Conservation (phyloP, 2,797 vertebrate genomes). For the Neosilurus mollespiculum region DNA sequence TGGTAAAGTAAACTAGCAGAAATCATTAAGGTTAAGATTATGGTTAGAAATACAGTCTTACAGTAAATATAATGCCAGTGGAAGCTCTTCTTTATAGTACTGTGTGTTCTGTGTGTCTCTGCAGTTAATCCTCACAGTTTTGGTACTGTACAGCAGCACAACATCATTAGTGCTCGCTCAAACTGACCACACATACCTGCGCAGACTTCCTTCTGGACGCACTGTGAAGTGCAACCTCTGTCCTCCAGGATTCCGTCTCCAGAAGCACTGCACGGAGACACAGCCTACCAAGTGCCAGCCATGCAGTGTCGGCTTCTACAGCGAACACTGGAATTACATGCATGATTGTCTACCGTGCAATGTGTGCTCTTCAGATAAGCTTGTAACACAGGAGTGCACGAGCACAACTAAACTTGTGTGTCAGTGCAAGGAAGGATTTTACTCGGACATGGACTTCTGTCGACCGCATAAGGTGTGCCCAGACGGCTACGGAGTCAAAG, state of each 20-base stretch:
- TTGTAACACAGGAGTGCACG: slow-evolving; percentile 53
- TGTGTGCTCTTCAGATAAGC: slow-evolving; percentile 59
- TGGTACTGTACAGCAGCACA: neutral
- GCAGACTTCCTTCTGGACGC: slow-evolving; percentile 44
- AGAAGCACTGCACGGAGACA: slow-evolving; percentile 54
- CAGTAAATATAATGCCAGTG: too few species aligned
- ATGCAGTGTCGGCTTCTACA: slow-evolving; percentile 66
- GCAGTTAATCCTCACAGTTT: slow-evolving; percentile 27
- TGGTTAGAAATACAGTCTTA: too few species aligned
- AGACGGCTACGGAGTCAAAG: slow-evolving; percentile 53
- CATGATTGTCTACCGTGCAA: slow-evolving; percentile 64
- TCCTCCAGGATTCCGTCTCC: slow-evolving; percentile 57
- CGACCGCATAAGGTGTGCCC: slow-evolving; percentile 60
- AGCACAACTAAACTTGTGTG: slow-evolving; percentile 57
- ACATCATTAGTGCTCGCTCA: neutral
- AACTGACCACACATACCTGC: slow-evolving; percentile 24
- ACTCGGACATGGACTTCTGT: slow-evolving; percentile 53
- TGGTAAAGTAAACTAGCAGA: too few species aligned
- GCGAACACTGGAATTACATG: slow-evolving; percentile 70
- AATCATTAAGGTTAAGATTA: too few species aligned
- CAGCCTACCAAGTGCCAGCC: slow-evolving; percentile 54
- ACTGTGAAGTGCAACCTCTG: slow-evolving; percentile 62
- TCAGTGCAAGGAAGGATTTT: slow-evolving; percentile 62
- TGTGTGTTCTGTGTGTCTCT: slow-evolving; percentile 10
- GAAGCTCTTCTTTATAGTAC: too few species aligned